Percentiles rank a stretch among this genome's conserved stretches.
Conservation (phyloP, 2,888 invertebrate species). For the Eupsilia transversa region DNA sequence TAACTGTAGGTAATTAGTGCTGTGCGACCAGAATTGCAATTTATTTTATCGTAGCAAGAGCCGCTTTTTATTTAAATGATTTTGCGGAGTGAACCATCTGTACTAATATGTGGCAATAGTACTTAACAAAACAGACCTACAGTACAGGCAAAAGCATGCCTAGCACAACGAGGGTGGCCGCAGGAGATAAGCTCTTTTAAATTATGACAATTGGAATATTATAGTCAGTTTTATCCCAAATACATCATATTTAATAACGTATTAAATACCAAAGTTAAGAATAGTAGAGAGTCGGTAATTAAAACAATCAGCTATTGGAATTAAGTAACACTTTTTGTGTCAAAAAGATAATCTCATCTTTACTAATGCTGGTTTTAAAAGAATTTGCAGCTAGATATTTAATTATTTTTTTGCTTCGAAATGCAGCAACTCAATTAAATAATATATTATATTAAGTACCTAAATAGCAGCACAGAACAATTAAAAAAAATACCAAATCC, state of each 20-base stretch:
- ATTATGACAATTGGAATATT: slow-evolving; percentile 5
- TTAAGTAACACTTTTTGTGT: not conserved
- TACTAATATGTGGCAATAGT: too few relatives aligned
- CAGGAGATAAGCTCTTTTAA: not conserved
- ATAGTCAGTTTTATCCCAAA: slow-evolving; percentile 27
- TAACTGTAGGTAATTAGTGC: too few relatives aligned
- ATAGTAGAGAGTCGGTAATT: not conserved
- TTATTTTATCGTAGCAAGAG: too few relatives aligned
- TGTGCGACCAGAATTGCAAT: too few relatives aligned
- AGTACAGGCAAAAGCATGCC: slow-evolving; percentile 36
- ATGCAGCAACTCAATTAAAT: slow-evolving; percentile 8
- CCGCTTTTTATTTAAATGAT: too few relatives aligned
- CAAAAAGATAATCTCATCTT: not conserved
- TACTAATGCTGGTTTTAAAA: not conserved
- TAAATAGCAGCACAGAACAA: too few relatives aligned
- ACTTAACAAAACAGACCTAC: slow-evolving; percentile 24
- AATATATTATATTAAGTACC: not conserved
- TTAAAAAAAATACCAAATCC: too few relatives aligned
- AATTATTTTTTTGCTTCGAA: not conserved
- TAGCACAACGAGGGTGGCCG: slow-evolving; percentile 57
- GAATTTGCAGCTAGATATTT: not conserved
- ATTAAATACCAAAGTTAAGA: not conserved
- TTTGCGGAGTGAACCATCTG: too few relatives aligned
- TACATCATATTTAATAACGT: not conserved
- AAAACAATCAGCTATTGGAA: slow-evolving; percentile 1